Evolutionary conservation across 1,140 invertebrate species (phyloP), one percentile per base, ranked within the genome.

Genomic region (Venustaconcha ellipsiformis): DNA sequence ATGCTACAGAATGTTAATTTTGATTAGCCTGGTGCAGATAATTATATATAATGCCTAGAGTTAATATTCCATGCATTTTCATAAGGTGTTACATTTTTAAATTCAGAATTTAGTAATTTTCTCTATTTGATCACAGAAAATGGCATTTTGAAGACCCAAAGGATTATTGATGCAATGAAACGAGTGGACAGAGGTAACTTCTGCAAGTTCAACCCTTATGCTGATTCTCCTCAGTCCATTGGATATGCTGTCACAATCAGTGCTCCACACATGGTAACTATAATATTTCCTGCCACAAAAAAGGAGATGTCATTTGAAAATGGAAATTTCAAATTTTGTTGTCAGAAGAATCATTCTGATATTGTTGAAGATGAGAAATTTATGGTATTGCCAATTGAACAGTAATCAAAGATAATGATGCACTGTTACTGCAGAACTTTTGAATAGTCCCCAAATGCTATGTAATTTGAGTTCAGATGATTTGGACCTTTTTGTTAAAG

Each of bases 211-310:
- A 94, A 94, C 90, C 94, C 96, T 2, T 99, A 98, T 84, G 92
- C 94, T 85, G 97, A 99, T 91, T 92, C 95, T 57, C 97, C 97
- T 0, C 96, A 91, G 74, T 83, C 82, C 58, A 92, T 92, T 80
- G 91, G 91, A 48, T 92, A 89, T 83, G 94, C 95, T 60, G 97
- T 96, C 6, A 99, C 97, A 1, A 99, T 99, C 71, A 97, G 96
- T 92, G 98, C 97, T 72, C 97, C 98, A 66, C 98, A 99, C 91
- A 99, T 99, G 98, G 96, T 97, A 92, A 90, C 73, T 57, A 55
- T 17, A 76, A 6, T 26, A 23, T 23, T n/a, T 65, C 57, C 48
- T n/a, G 14, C 26, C 18, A 62, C 18, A n/a, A 14, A 8, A 0
- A 62, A 62, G 18, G 18, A 5, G 18, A 18, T 62, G 12, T 62